Conservation (phyloP, 2,888 invertebrate genomes). For the Cataglyphis albicans region DNA sequence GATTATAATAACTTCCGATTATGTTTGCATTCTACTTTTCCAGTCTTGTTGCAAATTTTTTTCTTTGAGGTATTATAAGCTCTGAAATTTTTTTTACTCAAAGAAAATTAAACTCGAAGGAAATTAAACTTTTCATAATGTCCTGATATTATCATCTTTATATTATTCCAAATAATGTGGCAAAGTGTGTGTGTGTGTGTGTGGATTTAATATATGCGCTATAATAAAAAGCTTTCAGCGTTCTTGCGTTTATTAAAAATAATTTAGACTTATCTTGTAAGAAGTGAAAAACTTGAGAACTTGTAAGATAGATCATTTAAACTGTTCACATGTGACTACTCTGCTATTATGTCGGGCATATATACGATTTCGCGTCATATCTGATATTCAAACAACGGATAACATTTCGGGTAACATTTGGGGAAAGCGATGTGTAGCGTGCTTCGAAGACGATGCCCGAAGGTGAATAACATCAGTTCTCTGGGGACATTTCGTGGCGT, state of each 20-base stretch:
- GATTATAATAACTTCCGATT: conserved; percentile 31
- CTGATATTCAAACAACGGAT: background rate
- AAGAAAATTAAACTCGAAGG: background rate
- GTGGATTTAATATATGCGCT: background rate
- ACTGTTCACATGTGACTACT: background rate
- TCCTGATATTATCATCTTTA: background rate
- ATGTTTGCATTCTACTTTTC: conserved; percentile 1
- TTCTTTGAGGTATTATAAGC: background rate
- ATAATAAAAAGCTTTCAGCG: background rate
- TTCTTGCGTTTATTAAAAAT: background rate
- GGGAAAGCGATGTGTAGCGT: background rate
- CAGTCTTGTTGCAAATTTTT: background rate
- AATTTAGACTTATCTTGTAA: background rate
- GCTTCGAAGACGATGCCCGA: background rate
- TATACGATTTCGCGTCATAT: background rate
- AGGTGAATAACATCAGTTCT: conserved; percentile 2
- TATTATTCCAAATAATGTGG: background rate
- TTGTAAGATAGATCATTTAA: background rate
- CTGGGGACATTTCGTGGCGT: conserved; percentile 13
- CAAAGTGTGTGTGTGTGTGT: background rate
- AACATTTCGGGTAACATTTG: background rate
- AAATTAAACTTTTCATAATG: background rate
- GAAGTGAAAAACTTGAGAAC: background rate
- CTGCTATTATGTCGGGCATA: background rate
- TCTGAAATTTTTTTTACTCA: background rate